A percentile compares a stretch with the other conserved stretches of the same genome.
Evolutionary conservation across 1,140 invertebrate genomes (phyloP).

Genomic region (Caenorhabditis latens): DNA sequence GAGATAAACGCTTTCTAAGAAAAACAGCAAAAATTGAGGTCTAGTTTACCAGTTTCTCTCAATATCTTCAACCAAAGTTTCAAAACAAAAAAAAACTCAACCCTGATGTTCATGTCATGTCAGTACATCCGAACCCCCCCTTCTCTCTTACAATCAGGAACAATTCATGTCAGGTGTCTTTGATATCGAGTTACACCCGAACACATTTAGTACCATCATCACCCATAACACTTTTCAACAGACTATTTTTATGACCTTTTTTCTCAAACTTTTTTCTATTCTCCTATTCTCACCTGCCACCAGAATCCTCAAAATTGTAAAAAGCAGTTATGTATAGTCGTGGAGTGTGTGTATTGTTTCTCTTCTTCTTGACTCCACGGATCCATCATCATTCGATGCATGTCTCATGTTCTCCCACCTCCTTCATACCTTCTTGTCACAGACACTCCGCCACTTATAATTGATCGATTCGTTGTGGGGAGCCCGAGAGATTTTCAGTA

Average conservation of each 20-base stretch:
- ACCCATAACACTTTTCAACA: neutral
- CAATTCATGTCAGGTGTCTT: neutral
- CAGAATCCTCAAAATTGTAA: neutral
- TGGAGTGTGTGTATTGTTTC: conserved; percentile 32
- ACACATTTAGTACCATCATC: conserved; percentile 45
- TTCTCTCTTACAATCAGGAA: too few species aligned
- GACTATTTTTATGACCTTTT: too few species aligned
- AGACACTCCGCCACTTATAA: conserved; percentile 10
- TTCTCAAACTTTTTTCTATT: neutral
- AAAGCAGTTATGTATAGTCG: neutral
- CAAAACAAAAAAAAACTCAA: too few species aligned
- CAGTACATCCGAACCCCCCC: too few species aligned
- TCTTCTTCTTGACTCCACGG: neutral
- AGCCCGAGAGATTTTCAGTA: neutral
- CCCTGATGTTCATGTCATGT: too few species aligned
- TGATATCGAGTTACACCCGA: conserved; percentile 19
- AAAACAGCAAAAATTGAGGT: too few species aligned
- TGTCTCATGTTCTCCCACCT: conserved; percentile 48
- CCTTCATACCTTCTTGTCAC: conserved; percentile 25
- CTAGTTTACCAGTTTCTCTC: too few species aligned
- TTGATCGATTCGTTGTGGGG: neutral
- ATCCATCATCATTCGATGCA: conserved; percentile 54
- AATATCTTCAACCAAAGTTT: too few species aligned
- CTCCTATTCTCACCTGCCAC: conserved; percentile 9
- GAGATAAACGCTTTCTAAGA: too few species aligned